These are phyloP conservation scores for Cephalophus harveyi DNA, from an alignment of 2,113 vertebrate species.

Conservation along the genomic window DNA sequence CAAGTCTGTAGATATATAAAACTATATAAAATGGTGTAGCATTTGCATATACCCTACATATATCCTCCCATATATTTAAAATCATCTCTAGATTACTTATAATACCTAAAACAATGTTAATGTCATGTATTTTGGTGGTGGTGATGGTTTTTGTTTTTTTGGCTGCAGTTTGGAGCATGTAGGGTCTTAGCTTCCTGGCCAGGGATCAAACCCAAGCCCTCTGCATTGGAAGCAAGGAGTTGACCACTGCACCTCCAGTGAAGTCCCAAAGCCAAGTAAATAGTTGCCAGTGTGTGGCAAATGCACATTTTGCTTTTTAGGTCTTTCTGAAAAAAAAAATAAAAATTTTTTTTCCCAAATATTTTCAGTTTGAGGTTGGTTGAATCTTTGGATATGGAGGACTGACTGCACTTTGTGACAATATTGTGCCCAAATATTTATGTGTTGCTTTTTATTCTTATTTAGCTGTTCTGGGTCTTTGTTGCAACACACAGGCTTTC, in stretches of 20 bases:
- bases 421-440: neutral
- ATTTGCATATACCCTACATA: neutral
- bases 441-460: neutral
- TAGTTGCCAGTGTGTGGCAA: neutral
- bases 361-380: neutral
- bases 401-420: neutral
- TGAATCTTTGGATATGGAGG: neutral
- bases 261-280: neutral
- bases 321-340: neutral
- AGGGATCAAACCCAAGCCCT: neutral
- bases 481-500: neutral
- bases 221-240: neutral
- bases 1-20: neutral
- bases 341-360: accelerated
- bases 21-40: neutral
- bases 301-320: neutral
- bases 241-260: neutral
- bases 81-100: neutral
- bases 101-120: neutral
- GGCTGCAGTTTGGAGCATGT: neutral
- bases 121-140: neutral
- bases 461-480: neutral
- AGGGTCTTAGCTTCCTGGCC: neutral
- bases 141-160: neutral
- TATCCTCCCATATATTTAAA: neutral